Evolutionary conservation across 2,888 invertebrate genomes (phyloP).

Genomic region (Apomyelois bistriatella): DNA sequence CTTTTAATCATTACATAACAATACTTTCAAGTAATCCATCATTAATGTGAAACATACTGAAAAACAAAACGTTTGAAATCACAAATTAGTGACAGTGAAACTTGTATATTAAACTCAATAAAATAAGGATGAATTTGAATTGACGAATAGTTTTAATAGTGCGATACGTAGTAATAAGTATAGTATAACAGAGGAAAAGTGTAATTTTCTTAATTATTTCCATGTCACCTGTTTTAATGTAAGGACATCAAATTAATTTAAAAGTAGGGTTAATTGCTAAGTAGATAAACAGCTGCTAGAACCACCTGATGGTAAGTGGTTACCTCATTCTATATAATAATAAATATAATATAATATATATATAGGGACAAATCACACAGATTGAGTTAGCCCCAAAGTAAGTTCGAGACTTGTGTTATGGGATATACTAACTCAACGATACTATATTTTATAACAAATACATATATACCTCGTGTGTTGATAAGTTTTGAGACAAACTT

Average conservation of each 20-base stretch:
- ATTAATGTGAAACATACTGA: neutral
- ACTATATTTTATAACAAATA: too few species aligned
- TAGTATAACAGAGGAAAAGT: conserved; percentile 19
- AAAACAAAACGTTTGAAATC: neutral
- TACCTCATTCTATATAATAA: too few species aligned
- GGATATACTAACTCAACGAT: too few species aligned
- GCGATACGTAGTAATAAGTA: conserved; percentile 4
- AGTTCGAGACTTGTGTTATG: too few species aligned
- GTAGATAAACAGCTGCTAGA: too few species aligned
- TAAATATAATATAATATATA: too few species aligned
- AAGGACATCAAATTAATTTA: neutral
- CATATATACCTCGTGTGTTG: too few species aligned
- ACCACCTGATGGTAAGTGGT: too few species aligned
- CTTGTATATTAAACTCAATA: neutral
- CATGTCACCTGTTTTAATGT: conserved; percentile 17
- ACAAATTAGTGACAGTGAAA: neutral
- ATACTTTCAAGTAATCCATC: conserved; percentile 3
- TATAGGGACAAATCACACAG: too few species aligned
- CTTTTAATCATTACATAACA: conserved; percentile 2
- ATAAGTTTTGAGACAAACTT: too few species aligned
- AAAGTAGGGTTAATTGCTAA: neutral
- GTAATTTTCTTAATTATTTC: conserved; percentile 22
- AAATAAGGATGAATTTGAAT: neutral
- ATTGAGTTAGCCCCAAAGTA: too few species aligned
- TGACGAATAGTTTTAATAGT: neutral